Base-by-base conservation (phyloP, 2,888 invertebrate species). In the Leptopterna dolabrata region DNA sequence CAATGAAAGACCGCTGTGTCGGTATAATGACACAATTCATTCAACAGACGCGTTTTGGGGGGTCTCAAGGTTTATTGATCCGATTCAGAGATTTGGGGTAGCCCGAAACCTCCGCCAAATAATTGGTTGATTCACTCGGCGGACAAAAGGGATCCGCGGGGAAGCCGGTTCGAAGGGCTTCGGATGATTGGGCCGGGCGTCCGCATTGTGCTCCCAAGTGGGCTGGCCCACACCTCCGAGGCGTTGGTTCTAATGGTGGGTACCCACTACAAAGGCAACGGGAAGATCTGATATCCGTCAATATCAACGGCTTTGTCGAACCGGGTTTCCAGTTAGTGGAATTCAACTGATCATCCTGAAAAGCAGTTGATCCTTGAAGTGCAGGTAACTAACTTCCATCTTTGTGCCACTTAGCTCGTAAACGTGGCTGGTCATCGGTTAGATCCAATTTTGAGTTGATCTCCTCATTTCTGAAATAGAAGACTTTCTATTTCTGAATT, bases 41-140 rank as follows among this genome's bases (percentile, higher is more conserved):
- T 76, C 76, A 41, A 76, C 36, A 36, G 36, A 41, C n/a, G 76
- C 16, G 7, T 2, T 14, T 13, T n/a, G 76, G 76, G 19, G 36
- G 6, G 16, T 4, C n/a, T 51, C 51, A 51, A 51, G 51, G 51
- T 76, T 41, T 76, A 76, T 76, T 41, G 76, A 76, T 76, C 76
- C 41, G 36, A 30, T 24, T 19, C 76, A 76, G 76, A n/a, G 76
- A 76, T 76, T 76, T 76, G n/a, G 41, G 76, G 30, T 29, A 76
- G 41, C 76, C 76, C 36, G 41, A 36, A 76, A 76, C 76, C 76
- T 76, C 41, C 41, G 76, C 76, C 76, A 76, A n/a, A 71, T 71
- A 71, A 76, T 76, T 76, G 76, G 76, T 36, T 76, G 76, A 76
- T 76, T 76, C 76, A 76, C 76, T 76, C 36, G n/a, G 36, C 41